Conservation (phyloP, 2,888 invertebrate species). For the Acleris literana region DNA sequence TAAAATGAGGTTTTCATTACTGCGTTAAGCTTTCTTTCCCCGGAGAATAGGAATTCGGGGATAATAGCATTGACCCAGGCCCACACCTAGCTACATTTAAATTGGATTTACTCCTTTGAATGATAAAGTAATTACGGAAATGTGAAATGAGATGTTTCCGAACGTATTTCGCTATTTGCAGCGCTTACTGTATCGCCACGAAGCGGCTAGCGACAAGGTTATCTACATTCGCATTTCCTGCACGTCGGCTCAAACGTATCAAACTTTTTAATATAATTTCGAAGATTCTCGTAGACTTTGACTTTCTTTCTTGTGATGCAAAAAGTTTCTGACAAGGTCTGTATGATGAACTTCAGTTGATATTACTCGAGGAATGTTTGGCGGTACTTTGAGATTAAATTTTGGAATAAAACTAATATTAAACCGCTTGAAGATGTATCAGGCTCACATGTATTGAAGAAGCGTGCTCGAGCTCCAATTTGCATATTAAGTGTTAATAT, state of each 20-base stretch:
- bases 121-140: conserved; percentile 33
- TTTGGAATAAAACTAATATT: conserved; percentile 30
- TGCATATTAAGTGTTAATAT: conserved; percentile 19
- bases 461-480: conserved; percentile 16
- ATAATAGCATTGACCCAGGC: conserved; percentile 30
- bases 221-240: conserved; percentile 3
- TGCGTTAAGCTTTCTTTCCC: conserved; percentile 24
- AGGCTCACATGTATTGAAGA: conserved; percentile 1
- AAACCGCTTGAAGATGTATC: conserved; percentile 10
- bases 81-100: conserved; percentile 35
- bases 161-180: conserved; percentile 4
- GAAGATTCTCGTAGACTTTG: conserved; percentile 31
- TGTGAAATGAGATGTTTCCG: conserved; percentile 13
- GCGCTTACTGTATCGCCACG: not conserved
- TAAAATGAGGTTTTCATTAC: conserved; percentile 32
- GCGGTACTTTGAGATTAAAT: conserved; percentile 25
- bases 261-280: conserved; percentile 36
- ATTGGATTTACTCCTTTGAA: conserved; percentile 36
- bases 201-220: not conserved
- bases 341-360: conserved; percentile 29
- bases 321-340: conserved; percentile 31
- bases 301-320: conserved; percentile 33
- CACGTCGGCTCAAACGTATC: conserved; percentile 29
- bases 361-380: conserved; percentile 29
- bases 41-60: conserved; percentile 27